Evolutionary conservation across 2,888 invertebrate species (phyloP).

Genomic region (Cantharis flavilabris): DNA sequence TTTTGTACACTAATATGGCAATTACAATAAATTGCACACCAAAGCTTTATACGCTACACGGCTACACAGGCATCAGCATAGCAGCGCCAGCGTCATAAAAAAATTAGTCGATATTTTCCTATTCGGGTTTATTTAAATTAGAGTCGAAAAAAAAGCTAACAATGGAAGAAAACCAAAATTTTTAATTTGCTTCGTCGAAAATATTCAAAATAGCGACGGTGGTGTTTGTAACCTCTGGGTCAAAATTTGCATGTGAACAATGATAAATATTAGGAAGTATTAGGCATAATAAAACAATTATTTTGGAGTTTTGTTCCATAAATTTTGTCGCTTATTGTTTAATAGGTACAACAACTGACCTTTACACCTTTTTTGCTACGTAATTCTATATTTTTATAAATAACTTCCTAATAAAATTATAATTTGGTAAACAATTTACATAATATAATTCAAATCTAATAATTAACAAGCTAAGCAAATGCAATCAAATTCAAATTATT

Average conservation of each 20-base stretch:
- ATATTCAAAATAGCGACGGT: slow-evolving; percentile 17
- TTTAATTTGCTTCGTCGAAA: not conserved
- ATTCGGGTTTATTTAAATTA: not conserved
- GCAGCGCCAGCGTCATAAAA: not conserved
- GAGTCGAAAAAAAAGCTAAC: not conserved
- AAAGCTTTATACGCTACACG: not conserved
- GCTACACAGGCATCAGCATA: not conserved
- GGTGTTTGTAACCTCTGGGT: slow-evolving; percentile 14
- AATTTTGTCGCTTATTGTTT: slow-evolving; percentile 28
- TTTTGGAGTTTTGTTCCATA: slow-evolving; percentile 27
- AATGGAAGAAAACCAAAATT: not conserved
- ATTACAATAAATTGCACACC: slow-evolving; percentile 10
- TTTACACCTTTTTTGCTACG: not conserved
- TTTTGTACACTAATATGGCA: slow-evolving; percentile 17
- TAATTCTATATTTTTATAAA: not conserved
- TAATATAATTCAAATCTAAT: not conserved
- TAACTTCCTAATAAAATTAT: not conserved
- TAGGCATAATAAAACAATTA: slow-evolving; percentile 33
- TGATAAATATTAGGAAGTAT: slow-evolving; percentile 27
- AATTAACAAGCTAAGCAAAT: not conserved
- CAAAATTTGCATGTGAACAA: slow-evolving; percentile 27
- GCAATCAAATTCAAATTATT: not conserved
- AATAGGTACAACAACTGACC: slow-evolving; percentile 28
- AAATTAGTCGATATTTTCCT: not conserved
- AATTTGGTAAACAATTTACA: not conserved